Base-by-base conservation (phyloP, 35 echinoderm and acorn worm species). In the Ophioderma brevispina region DNA sequence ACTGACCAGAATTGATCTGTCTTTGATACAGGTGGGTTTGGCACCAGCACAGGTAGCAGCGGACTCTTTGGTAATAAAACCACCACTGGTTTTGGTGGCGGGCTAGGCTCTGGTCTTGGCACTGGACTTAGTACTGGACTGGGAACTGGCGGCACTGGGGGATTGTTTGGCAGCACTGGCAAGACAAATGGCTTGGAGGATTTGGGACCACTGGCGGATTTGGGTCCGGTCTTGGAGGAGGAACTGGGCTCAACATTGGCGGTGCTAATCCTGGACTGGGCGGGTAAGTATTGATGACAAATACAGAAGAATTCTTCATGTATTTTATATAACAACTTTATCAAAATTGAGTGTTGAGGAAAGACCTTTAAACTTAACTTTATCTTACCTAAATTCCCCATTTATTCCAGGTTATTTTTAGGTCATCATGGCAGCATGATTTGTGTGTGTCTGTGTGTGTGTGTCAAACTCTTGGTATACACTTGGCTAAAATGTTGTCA, bases 81-180 rank as follows among this genome's bases (percentile, higher is more conserved):
- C 56, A 64, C 77, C 32, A 88, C 85, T 0, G 87, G 75, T 37
- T 76, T 78, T 31, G 88, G 79, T 43, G 55, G 77, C 1, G 90
- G 90, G 23, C 78, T 96, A 34, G 94, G 94, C 30, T 86, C 94
- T 42, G 90, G 90, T 2, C 55, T 94, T 84, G 87, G 87, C 17
- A 81, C 41, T 30, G 43, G 88, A 38, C 40, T 93, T 23, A 86
- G 92, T 13, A 88, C 92, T 30, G 80, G 85, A 36, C 91, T 94
- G 81, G 88, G 83, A 13, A 87, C 55, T 32, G 64, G 82, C 37
- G 84, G 33, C 30, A 86, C 94, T 36, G 87, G 90, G 19, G 82
- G 90, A 55, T 46, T 96, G 13, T 96, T 96, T 92, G 87, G 94
- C 6, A 85, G 79, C 15, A 85, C 87, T 34, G 90, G 64, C 77